These are phyloP conservation scores for Lathronympha strigana DNA, from an alignment of 2,888 invertebrate genomes.

Conservation along the genomic window DNA sequence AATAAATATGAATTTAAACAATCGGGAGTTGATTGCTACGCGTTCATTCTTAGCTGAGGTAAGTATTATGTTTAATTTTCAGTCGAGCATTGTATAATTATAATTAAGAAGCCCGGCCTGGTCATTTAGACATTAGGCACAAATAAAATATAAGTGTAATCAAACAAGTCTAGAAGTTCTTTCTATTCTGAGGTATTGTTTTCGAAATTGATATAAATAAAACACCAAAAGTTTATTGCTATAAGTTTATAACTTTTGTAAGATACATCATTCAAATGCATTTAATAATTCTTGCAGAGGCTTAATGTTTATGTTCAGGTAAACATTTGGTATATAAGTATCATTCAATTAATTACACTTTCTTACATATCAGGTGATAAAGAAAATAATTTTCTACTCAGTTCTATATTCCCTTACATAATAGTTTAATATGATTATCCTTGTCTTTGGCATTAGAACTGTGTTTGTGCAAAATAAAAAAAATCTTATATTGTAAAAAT, in stretches of 20 bases:
- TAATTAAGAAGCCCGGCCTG: not conserved
- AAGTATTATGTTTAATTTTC: no score
- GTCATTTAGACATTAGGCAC: not conserved
- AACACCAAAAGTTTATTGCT: conserved; percentile 11
- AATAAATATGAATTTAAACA: no score
- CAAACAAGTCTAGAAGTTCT: not conserved
- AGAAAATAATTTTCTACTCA: no score
- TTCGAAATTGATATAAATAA: no score
- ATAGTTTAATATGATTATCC: not conserved
- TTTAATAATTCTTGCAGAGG: not conserved
- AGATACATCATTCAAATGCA: not conserved
- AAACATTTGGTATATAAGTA: not conserved
- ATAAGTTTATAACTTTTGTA: conserved; percentile 6
- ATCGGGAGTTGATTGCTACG: no score
- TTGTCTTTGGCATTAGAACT: conserved; percentile 18
- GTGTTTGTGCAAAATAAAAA: not conserved
- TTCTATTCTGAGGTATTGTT: no score
- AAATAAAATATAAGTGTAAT: not conserved
- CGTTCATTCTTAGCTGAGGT: no score
- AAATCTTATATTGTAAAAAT: not conserved
- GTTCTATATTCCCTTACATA: no score
- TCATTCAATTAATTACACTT: not conserved
- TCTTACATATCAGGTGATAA: conserved; percentile 6
- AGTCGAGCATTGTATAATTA: not conserved
- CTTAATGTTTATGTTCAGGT: not conserved